These are phyloP conservation scores for Limenitis camilla DNA, from an alignment of 2,888 invertebrate species.

Conservation along the genomic window DNA sequence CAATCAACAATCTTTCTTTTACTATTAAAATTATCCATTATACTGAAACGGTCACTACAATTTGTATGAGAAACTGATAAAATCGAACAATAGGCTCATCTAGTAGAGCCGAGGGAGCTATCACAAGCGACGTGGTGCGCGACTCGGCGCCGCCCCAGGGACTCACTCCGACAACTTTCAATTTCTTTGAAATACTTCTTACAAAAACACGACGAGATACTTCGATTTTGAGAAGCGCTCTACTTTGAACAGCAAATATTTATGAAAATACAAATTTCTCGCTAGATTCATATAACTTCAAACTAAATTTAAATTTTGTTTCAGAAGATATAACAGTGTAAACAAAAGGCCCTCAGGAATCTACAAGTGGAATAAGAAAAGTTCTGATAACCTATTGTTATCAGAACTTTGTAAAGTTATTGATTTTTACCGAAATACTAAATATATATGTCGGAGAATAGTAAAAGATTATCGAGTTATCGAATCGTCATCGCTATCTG, in stretches of 20 bases:
- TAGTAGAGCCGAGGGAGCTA: constrained; percentile 10
- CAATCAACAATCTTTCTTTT: too few relatives aligned
- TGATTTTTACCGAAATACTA: too few relatives aligned
- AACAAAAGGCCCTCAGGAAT: too few relatives aligned
- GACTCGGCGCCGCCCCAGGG: constrained; percentile 2
- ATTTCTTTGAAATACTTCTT: constrained; percentile 4
- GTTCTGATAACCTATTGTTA: too few relatives aligned
- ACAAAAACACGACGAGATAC: constrained; percentile 3
- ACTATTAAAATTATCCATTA: too few relatives aligned
- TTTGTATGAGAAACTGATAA: constrained; percentile 4
- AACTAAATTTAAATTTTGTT: not conserved
- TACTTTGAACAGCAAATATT: constrained; percentile 3
- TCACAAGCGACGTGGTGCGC: constrained; percentile 4
- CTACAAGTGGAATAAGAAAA: too few relatives aligned
- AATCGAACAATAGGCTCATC: constrained; percentile 10
- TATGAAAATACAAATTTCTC: not conserved
- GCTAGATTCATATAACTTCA: not conserved
- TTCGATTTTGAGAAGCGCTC: constrained; percentile 1
- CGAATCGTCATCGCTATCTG: too few relatives aligned
- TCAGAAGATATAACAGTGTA: too few relatives aligned
- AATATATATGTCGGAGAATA: too few relatives aligned
- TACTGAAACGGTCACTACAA: not conserved
- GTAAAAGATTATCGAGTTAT: too few relatives aligned
- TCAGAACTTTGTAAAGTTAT: too few relatives aligned
- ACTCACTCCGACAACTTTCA: constrained; percentile 2